Evolutionary conservation across 2,797 vertebrate genomes (phyloP).

Genomic region (Sebastolobus alascanus): DNA sequence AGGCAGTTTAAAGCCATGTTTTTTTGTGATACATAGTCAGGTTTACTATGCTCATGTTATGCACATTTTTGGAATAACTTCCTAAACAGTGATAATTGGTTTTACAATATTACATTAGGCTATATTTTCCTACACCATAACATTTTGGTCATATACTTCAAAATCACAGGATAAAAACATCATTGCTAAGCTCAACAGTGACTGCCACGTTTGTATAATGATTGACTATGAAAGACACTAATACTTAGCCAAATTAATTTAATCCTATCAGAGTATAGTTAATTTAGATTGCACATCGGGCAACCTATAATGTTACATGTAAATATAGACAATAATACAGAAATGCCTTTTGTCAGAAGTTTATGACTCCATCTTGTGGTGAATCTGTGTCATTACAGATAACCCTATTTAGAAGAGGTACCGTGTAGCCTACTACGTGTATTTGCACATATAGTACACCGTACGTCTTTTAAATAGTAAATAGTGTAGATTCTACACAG

Average conservation of each 20-base stretch:
- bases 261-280: neutral
- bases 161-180: neutral
- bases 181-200: neutral
- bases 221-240: neutral
- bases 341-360: conserved; percentile 3
- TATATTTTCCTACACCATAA: neutral
- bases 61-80: neutral
- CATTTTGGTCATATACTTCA: neutral
- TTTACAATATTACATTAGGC: neutral
- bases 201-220: neutral
- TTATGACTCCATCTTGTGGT: conserved; percentile 71
- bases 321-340: neutral
- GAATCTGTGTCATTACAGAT: conserved; percentile 34
- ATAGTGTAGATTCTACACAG: neutral
- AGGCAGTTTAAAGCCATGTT: neutral
- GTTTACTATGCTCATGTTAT: neutral
- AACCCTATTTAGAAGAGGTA: neutral
- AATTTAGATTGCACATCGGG: neutral
- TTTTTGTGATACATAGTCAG: neutral
- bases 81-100: neutral
- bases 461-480: neutral
- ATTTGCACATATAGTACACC: neutral
- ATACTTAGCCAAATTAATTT: neutral
- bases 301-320: neutral
- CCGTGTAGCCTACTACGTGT: too few relatives aligned